phyloP scores from a whole-genome alignment of 2,113 vertebrate species.

The western clawed frog (Xenopus tropicalis) region DNA sequence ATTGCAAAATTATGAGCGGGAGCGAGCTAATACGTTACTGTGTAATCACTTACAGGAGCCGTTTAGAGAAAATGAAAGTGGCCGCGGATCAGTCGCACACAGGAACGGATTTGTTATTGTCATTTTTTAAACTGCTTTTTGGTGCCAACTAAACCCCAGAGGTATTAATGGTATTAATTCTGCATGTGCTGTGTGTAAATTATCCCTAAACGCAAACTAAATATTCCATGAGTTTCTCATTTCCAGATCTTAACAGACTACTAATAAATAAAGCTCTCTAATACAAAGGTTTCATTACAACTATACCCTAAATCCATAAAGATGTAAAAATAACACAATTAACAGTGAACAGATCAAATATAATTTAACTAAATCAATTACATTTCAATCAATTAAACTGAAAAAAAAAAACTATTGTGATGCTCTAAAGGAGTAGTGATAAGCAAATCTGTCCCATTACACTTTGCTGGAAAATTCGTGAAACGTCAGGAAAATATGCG shows the following conservation, averaged over 20 bases:
- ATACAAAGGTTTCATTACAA: too few species aligned
- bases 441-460: too few species aligned
- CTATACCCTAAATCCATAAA: too few species aligned
- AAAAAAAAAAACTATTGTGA: too few species aligned
- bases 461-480: too few species aligned
- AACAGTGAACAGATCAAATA: too few species aligned
- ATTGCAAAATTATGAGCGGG: conserved; percentile 7
- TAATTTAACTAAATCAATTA: too few species aligned
- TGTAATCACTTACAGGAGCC: conserved; percentile 5
- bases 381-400: too few species aligned
- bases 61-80: not conserved
- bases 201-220: not conserved
- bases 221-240: not conserved
- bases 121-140: conserved; percentile 6
- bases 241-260: not conserved
- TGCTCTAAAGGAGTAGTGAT: too few species aligned
- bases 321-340: too few species aligned
- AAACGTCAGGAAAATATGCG: too few species aligned
- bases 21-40: conserved; percentile 3
- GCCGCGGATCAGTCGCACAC: not conserved
- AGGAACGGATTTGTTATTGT: conserved; percentile 5
- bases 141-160: not conserved
- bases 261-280: too few species aligned
- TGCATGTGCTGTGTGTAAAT: not conserved
- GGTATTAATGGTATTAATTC: not conserved